phyloP scores from a whole-genome alignment of 2,888 invertebrate genomes.

The Plagodis pulveraria region DNA sequence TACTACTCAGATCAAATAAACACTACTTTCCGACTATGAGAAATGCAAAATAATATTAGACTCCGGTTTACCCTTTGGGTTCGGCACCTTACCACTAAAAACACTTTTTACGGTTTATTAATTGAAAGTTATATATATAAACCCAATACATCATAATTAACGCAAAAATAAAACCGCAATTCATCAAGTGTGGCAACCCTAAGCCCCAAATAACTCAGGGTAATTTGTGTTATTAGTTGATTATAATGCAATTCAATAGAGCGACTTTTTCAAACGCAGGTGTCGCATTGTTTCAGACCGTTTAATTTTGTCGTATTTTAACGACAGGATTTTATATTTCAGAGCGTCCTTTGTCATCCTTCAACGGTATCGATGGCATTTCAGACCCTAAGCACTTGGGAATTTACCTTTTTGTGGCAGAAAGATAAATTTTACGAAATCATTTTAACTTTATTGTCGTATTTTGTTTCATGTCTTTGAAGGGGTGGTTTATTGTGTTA shows the following conservation, averaged over 20 bases:
- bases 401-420: conserved; percentile 23
- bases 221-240: background rate
- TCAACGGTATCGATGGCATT: conserved; percentile 28
- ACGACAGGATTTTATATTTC: conserved; percentile 16
- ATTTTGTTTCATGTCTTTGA: too few species aligned
- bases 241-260: conserved; percentile 34
- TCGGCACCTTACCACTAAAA: too few species aligned
- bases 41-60: too few species aligned
- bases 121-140: too few species aligned
- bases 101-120: too few species aligned
- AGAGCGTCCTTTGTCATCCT: conserved; percentile 22
- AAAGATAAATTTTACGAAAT: conserved; percentile 14
- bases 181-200: background rate
- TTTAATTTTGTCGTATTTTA: conserved; percentile 25
- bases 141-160: too few species aligned
- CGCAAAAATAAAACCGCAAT: background rate
- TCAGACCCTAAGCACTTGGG: conserved; percentile 22
- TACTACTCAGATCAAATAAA: too few species aligned
- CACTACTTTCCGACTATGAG: too few species aligned
- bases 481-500: too few species aligned
- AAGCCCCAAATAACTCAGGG: background rate
- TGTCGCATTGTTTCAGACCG: conserved; percentile 16
- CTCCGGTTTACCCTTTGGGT: too few species aligned
- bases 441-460: background rate
- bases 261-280: conserved; percentile 35